Conservation (phyloP, 2,797 vertebrate species). For the Triplophysa yarkandensis region DNA sequence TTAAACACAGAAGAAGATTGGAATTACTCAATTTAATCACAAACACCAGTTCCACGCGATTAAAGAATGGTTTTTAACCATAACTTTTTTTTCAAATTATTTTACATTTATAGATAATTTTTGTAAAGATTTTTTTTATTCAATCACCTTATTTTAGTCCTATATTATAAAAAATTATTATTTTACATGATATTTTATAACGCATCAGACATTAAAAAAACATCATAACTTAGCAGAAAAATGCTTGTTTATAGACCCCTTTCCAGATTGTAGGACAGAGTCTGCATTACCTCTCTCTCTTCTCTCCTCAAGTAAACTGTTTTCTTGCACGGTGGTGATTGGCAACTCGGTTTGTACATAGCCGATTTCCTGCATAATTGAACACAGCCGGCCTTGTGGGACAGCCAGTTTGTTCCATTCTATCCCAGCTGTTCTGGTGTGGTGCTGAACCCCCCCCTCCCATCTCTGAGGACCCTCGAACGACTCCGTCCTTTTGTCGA, state of each 20-base stretch:
- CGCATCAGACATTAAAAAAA: too few relatives aligned
- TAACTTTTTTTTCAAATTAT: too few relatives aligned
- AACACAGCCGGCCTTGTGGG: conserved; percentile 40
- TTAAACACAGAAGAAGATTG: too few relatives aligned
- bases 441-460: conserved; percentile 1
- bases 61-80: too few relatives aligned
- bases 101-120: too few relatives aligned
- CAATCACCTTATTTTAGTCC: too few relatives aligned
- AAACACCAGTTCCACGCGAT: too few relatives aligned
- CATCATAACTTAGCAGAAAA: too few relatives aligned
- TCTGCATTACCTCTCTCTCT: not conserved
- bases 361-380: conserved; percentile 46
- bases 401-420: conserved; percentile 17
- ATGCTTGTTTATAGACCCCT: not conserved
- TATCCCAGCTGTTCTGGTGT: conserved; percentile 17
- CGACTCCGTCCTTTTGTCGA: not conserved
- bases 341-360: conserved; percentile 40
- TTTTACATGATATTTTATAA: too few relatives aligned
- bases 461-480: not conserved
- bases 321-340: conserved; percentile 20
- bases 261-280: not conserved
- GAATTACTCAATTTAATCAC: too few relatives aligned
- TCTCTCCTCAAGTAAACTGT: conserved; percentile 14
- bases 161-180: too few relatives aligned
- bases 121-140: too few relatives aligned